Conservation (phyloP, 2,113 vertebrate species). For the Eolophus roseicapilla region DNA sequence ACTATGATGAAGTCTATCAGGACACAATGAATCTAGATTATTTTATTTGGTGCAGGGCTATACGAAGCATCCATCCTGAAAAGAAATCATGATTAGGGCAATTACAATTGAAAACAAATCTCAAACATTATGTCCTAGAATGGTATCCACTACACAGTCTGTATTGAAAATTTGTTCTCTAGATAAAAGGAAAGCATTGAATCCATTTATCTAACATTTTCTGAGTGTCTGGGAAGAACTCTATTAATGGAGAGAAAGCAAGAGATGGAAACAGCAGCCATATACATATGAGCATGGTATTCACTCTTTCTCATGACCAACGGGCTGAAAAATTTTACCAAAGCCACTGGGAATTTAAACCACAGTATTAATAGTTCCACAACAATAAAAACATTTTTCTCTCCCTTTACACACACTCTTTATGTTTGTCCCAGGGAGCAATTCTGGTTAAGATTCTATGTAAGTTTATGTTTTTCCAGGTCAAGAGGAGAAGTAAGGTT, state of each 20-base stretch:
- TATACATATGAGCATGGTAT: background rate
- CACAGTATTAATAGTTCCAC: background rate
- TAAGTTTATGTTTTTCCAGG: background rate
- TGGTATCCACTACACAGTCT: background rate
- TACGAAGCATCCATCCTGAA: background rate
- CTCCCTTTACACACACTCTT: background rate
- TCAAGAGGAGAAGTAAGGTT: background rate
- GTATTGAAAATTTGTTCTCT: background rate
- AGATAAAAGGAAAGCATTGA: background rate
- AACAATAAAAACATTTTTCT: background rate
- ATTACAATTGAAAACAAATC: background rate
- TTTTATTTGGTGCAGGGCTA: background rate
- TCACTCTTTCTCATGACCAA: background rate
- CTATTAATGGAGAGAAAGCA: background rate
- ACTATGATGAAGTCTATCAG: background rate
- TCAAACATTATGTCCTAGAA: background rate
- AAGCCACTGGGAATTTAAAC: background rate
- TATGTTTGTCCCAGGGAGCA: background rate
- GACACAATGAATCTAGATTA: background rate
- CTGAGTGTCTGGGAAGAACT: background rate
- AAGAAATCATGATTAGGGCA: background rate
- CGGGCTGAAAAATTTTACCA: background rate
- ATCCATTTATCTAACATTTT: slow-evolving; percentile 15
- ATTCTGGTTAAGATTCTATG: background rate
- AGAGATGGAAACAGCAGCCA: background rate